Conservation (phyloP, 2,888 invertebrate species). For the Andrena minutula region DNA sequence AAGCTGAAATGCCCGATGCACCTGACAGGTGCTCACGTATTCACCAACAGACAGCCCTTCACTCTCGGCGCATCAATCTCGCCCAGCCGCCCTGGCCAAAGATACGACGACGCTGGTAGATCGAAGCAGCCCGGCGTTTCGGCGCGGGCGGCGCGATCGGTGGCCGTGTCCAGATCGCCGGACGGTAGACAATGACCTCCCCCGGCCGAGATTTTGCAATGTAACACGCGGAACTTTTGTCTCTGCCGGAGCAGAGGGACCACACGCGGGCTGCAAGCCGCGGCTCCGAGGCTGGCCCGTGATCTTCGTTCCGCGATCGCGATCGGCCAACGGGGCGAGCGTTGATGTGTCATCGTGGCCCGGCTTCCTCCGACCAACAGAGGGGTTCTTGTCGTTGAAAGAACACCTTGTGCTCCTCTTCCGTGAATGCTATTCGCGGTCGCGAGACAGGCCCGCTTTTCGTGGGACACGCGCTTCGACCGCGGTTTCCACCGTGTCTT, state of each 20-base stretch:
- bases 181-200: constrained; percentile 48
- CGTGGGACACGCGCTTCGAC: constrained; percentile 8
- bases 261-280: constrained; percentile 60
- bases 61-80: constrained; percentile 67
- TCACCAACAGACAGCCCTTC: constrained; percentile 68
- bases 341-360: constrained; percentile 53
- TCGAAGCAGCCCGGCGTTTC: constrained; percentile 1
- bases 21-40: constrained; percentile 69
- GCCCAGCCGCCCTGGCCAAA: constrained; percentile 13
- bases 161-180: constrained; percentile 29
- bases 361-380: constrained; percentile 35
- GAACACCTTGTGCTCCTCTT: constrained; percentile 65
- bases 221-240: constrained; percentile 63
- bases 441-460: constrained; percentile 22
- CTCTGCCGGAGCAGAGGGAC: constrained; percentile 38
- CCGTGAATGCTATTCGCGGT: constrained; percentile 56
- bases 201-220: constrained; percentile 49
- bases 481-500: constrained; percentile 22
- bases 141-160: constrained; percentile 33
- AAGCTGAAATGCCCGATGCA: constrained; percentile 68
- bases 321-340: constrained; percentile 26
- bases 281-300: constrained; percentile 16
- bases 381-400: constrained; percentile 58
- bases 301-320: constrained; percentile 49
- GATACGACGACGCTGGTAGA: constrained; percentile 14